These are phyloP conservation scores for Venturia canescens DNA, from an alignment of 1,140 invertebrate genomes.

Conservation along the genomic window DNA sequence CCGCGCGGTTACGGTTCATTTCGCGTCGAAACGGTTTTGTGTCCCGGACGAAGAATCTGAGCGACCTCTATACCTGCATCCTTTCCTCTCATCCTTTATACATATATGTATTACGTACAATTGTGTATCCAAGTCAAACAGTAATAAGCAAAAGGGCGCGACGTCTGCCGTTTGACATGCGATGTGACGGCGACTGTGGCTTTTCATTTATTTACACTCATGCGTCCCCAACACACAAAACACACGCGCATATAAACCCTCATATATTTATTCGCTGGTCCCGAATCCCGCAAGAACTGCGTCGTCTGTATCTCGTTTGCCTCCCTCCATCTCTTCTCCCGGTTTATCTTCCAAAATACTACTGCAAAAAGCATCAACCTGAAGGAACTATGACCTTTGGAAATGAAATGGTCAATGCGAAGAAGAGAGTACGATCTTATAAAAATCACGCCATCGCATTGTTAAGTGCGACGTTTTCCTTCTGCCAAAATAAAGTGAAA, in stretches of 20 bases:
- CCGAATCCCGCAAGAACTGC: neutral
- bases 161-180: neutral
- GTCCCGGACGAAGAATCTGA: constrained; percentile 31
- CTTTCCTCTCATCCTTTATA: neutral
- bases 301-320: neutral
- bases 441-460: constrained; percentile 61
- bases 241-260: too few species aligned
- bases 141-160: neutral
- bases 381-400: constrained; percentile 13
- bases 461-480: constrained; percentile 50
- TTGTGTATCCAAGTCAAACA: neutral
- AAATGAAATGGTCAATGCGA: constrained; percentile 58
- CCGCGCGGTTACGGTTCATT: constrained; percentile 61
- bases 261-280: neutral
- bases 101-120: neutral
- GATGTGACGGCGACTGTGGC: neutral
- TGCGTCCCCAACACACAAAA: too few species aligned
- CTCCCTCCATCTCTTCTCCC: neutral
- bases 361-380: constrained; percentile 35
- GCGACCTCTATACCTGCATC: constrained; percentile 12
- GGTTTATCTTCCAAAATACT: neutral
- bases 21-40: constrained; percentile 46
- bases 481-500: neutral
- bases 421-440: constrained; percentile 55
- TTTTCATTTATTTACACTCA: neutral